These are phyloP conservation scores for Limnephilus marmoratus DNA, from an alignment of 2,888 invertebrate genomes.

Conservation along the genomic window DNA sequence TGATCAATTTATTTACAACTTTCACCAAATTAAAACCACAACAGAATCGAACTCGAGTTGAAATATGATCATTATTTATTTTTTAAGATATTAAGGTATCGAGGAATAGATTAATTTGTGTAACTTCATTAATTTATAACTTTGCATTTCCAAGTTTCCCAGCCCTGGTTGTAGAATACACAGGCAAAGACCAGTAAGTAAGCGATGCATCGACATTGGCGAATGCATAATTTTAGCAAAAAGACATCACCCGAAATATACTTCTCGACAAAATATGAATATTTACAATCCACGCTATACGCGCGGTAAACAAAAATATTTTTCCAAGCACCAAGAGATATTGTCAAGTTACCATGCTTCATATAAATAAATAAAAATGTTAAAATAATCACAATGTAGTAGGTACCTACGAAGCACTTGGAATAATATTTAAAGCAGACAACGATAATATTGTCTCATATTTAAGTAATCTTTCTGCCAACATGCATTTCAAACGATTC, in stretches of 20 bases:
- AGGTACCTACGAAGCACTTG: constrained; percentile 4
- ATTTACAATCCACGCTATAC: neutral
- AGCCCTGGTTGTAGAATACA: constrained; percentile 4
- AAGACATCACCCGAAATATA: constrained; percentile 42
- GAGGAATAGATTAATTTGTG: neutral
- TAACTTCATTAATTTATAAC: neutral
- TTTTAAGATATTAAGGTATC: neutral
- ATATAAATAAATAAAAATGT: neutral
- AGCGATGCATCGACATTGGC: constrained; percentile 50
- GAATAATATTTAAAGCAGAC: constrained; percentile 45
- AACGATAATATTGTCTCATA: constrained; percentile 11
- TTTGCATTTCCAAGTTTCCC: constrained; percentile 5
- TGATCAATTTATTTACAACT: neutral
- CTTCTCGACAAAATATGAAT: neutral
- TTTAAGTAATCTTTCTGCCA: constrained; percentile 43
- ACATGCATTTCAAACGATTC: constrained; percentile 55
- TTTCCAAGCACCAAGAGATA: constrained; percentile 17
- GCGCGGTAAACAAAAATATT: constrained; percentile 2
- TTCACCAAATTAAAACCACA: neutral
- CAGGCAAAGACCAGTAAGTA: constrained; percentile 45
- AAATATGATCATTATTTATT: neutral
- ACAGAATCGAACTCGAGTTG: neutral
- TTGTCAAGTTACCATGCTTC: constrained; percentile 22
- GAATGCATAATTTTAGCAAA: constrained; percentile 49
- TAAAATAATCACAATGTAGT: neutral